Evolutionary conservation across 1,140 invertebrate genomes (phyloP), one percentile per base, ranked within the genome.

Genomic region (Drosophila lowei): DNA sequence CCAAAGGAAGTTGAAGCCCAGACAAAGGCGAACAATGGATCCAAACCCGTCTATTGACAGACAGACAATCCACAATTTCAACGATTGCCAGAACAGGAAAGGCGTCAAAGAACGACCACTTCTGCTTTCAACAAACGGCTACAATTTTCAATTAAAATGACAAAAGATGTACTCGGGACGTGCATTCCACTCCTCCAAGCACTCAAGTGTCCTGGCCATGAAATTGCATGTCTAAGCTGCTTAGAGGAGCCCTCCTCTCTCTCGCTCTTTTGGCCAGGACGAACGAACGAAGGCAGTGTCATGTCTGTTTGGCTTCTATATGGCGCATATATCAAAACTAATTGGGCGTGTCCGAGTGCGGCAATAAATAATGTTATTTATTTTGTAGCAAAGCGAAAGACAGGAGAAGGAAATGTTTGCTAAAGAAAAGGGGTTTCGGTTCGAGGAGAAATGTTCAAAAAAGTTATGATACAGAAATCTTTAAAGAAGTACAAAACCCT

Each of bases 81-180:
- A 68, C 3, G 34, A 11, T 68, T 68, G 66, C 7, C 9, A 4
- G 38, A 18, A 43, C 47, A 57, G 54, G 44, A 38, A 57, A 44
- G 58, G 52, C 53, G 42, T 68, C 60, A 49, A 49, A 50, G 55
- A 38, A 50, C 11, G 15, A 13, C 16, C 28, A 30, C 44, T 18
- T 28, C n/a, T 16, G 9, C 4, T 18, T 47, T 8, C 23, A 5
- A 55, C 34, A 54, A 74, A 49, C 38, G 63, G 34, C 66, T 68
- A 49, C 18, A 57, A 66, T 72, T 84, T 84, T 84, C 79, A 84
- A 84, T 84, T 84, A 84, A 84, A 84, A 84, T 84, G 56, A 84
- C 75, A 84, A 84, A 68, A 65, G 74, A 59, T 28, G 13, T 47
- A 9, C 34, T 65, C n/a, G 41, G 38, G 11, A 18, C 25, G 1